These are phyloP conservation scores for Nomada lathburiana DNA, from an alignment of 2,888 invertebrate genomes.

Conservation along the genomic window DNA sequence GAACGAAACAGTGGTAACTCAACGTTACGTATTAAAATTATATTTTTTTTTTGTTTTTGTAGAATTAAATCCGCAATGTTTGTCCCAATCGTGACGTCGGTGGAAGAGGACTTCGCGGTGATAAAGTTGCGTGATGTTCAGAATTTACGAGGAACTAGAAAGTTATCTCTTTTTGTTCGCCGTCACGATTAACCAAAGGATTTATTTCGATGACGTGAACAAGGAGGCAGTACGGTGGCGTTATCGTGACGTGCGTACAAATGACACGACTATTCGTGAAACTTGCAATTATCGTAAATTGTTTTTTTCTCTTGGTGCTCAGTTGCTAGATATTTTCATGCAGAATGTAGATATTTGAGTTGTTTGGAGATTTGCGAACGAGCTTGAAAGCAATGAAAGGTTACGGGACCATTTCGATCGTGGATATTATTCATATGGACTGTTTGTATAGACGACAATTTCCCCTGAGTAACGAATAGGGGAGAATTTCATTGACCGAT, in stretches of 20 bases:
- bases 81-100: too few species aligned
- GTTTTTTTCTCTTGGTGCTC: background rate
- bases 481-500: slow-evolving; percentile 13
- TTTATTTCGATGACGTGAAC: slow-evolving; percentile 52
- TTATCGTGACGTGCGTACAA: background rate
- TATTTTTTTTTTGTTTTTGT: too few species aligned
- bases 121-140: slow-evolving; percentile 8
- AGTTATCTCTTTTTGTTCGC: slow-evolving; percentile 40
- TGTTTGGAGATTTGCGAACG: slow-evolving; percentile 5
- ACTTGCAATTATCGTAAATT: background rate
- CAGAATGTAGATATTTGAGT: too few species aligned
- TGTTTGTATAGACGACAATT: slow-evolving; percentile 14
- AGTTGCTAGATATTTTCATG: background rate
- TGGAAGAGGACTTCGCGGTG: background rate
- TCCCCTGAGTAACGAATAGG: background rate
- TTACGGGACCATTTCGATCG: slow-evolving; percentile 21
- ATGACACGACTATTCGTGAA: background rate
- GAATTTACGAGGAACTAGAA: slow-evolving; percentile 3
- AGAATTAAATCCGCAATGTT: too few species aligned
- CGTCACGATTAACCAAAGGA: slow-evolving; percentile 26
- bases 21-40: too few species aligned
- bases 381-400: background rate
- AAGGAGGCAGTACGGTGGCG: background rate
- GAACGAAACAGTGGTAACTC: too few species aligned
- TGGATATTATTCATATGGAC: slow-evolving; percentile 13